phyloP scores from a whole-genome alignment of 2,888 invertebrate species.

The Aleiodes alternator region DNA sequence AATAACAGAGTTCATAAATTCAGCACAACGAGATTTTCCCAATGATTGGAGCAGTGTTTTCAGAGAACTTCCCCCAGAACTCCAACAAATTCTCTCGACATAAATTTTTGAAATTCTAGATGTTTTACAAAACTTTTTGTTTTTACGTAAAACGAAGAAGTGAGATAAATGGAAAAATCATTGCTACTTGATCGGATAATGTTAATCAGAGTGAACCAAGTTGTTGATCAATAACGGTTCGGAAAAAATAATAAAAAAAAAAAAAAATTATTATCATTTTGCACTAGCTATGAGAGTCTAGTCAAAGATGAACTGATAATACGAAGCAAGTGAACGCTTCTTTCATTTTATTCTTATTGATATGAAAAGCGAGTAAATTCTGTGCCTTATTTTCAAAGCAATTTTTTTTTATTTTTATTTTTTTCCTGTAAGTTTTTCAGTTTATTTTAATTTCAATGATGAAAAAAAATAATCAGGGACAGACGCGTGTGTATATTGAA shows the following conservation, averaged over 20 bases:
- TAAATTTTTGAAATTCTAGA: conserved; percentile 18
- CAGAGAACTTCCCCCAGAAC: conserved; percentile 73
- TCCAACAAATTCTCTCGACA: conserved; percentile 51
- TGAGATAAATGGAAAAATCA: background rate
- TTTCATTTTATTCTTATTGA: conserved; percentile 12
- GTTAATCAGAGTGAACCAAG: conserved; percentile 12
- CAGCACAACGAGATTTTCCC: conserved; percentile 78
- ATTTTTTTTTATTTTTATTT: conserved; percentile 8
- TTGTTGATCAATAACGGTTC: conserved; percentile 22
- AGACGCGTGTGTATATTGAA: conserved; percentile 3
- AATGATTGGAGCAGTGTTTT: conserved; percentile 77
- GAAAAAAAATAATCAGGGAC: background rate
- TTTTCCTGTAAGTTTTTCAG: conserved; percentile 17
- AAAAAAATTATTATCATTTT: conserved; percentile 26
- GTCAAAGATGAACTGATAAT: conserved; percentile 16
- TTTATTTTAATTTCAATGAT: background rate
- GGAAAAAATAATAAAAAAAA: conserved; percentile 5
- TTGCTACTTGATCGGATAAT: conserved; percentile 17
- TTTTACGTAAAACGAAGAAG: conserved; percentile 1
- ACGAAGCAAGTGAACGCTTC: conserved; percentile 10
- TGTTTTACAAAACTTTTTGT: conserved; percentile 1
- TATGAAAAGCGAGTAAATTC: conserved; percentile 34
- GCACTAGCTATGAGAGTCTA: conserved; percentile 40
- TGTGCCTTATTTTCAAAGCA: conserved; percentile 30
- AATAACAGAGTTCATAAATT: conserved; percentile 78